These are phyloP conservation scores for Matsumyia berberina DNA, from an alignment of 2,888 invertebrate species.

Conservation along the genomic window DNA sequence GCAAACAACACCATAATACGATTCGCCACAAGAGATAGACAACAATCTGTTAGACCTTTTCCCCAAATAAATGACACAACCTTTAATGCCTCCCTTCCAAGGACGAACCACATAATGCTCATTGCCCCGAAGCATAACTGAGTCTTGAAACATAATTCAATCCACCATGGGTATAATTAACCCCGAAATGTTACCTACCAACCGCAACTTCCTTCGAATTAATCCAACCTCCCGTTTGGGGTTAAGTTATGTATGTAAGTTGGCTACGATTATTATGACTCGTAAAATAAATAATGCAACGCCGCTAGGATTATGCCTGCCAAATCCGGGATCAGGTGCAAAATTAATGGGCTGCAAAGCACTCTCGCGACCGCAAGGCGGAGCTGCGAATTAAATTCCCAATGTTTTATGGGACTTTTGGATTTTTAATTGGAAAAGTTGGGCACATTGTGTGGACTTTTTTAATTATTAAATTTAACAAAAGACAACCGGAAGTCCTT, in stretches of 20 bases:
- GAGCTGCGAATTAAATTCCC: slow-evolving; percentile 42
- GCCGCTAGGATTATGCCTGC: background rate
- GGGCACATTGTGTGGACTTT: slow-evolving; percentile 21
- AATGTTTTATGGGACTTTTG: slow-evolving; percentile 5
- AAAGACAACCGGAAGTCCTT: background rate
- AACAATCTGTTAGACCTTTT: slow-evolving; percentile 24
- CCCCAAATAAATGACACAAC: slow-evolving; percentile 8
- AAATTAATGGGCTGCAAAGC: slow-evolving; percentile 30
- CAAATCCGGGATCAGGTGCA: slow-evolving; percentile 5
- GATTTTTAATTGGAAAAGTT: slow-evolving; percentile 55
- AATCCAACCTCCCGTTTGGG: slow-evolving; percentile 20
- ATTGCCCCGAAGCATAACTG: background rate
- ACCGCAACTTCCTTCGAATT: slow-evolving; percentile 9
- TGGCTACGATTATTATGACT: slow-evolving; percentile 32
- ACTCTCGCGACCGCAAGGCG: background rate
- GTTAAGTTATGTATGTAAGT: no score
- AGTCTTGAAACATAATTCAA: slow-evolving; percentile 13
- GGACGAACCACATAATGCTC: background rate
- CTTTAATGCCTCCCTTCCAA: background rate
- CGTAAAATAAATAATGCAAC: slow-evolving; percentile 50
- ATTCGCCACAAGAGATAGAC: slow-evolving; percentile 19
- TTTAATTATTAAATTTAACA: slow-evolving; percentile 38
- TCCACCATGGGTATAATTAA: slow-evolving; percentile 31
- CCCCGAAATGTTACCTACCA: slow-evolving; percentile 15
- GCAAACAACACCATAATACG: slow-evolving; percentile 23